Conservation (phyloP, 2,797 vertebrate species). For the Austrolebias charrua region DNA sequence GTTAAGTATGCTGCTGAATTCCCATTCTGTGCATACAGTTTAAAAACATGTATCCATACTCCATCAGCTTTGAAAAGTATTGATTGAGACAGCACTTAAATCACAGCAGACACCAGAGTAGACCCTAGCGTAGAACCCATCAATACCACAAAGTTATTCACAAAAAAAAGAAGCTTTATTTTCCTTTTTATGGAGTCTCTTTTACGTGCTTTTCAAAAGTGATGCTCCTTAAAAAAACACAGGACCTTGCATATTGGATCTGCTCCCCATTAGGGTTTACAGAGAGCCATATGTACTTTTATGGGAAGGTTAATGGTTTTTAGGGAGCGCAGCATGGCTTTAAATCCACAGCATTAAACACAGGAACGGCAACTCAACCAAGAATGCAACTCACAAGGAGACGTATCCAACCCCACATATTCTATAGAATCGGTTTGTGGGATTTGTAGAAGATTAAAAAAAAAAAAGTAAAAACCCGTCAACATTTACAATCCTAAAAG, state of each 20-base stretch:
- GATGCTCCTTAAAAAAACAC: conserved; percentile 49
- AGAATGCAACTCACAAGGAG: conserved; percentile 47
- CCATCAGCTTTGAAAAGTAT: conserved; percentile 41
- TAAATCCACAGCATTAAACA: conserved; percentile 74
- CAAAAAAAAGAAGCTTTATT: conserved; percentile 50
- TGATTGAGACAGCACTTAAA: conserved; percentile 48
- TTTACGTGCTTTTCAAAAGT: conserved; percentile 68
- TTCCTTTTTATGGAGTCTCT: conserved; percentile 70
- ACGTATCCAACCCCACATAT: conserved; percentile 5
- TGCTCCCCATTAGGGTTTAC: conserved; percentile 79
- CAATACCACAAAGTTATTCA: conserved; percentile 43
- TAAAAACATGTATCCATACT: conserved; percentile 37
- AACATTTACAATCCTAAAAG: conserved; percentile 76
- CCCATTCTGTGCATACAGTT: conserved; percentile 28
- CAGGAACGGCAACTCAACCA: conserved; percentile 53
- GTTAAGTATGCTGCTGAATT: not conserved
- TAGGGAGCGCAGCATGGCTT: conserved; percentile 69
- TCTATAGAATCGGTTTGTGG: conserved; percentile 14
- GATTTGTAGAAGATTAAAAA: not conserved
- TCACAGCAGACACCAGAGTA: conserved; percentile 4
- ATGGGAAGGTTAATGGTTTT: conserved; percentile 80
- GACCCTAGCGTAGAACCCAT: conserved; percentile 8
- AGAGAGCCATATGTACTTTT: conserved; percentile 80
- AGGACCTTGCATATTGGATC: conserved; percentile 57
- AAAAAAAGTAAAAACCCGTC: conserved; percentile 59